A percentile compares a stretch with the other conserved stretches of the same genome.
phyloP scores from a whole-genome alignment of 2,113 vertebrate species.

The Micronycteris hirsuta region DNA sequence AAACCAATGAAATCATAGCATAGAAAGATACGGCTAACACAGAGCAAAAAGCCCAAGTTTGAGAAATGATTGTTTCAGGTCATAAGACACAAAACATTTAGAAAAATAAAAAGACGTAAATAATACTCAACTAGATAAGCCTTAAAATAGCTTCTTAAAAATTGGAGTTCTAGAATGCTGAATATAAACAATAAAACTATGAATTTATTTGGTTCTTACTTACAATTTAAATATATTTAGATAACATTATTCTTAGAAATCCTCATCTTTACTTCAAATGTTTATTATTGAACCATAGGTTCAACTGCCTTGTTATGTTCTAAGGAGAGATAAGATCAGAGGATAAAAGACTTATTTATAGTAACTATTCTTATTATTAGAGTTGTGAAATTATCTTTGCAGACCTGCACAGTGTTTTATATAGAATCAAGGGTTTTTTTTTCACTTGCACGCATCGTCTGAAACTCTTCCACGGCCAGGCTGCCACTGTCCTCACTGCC shows the following conservation, averaged over 20 bases:
- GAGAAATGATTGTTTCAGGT: not conserved
- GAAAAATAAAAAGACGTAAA: not conserved
- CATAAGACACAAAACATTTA: not conserved
- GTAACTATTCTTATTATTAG: not conserved
- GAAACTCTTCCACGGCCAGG: not conserved
- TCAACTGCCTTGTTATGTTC: not conserved
- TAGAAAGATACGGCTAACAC: not conserved
- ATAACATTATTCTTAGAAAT: not conserved
- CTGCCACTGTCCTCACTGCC: too few relatives aligned
- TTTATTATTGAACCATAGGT: not conserved
- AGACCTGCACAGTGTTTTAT: not conserved
- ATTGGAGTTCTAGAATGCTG: not conserved
- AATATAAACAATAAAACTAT: not conserved
- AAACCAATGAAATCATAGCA: not conserved
- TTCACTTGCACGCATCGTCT: not conserved
- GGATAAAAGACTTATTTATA: not conserved
- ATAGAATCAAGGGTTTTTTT: not conserved
- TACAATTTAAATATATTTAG: slow-evolving; percentile 1
- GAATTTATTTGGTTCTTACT: not conserved
- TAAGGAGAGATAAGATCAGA: not conserved
- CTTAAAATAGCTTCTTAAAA: not conserved
- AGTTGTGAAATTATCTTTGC: not conserved
- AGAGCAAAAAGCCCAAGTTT: not conserved
- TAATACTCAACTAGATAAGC: not conserved
- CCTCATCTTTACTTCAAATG: not conserved